phyloP scores from a whole-genome alignment of 2,113 vertebrate genomes.

The Tachuris rubrigastra region DNA sequence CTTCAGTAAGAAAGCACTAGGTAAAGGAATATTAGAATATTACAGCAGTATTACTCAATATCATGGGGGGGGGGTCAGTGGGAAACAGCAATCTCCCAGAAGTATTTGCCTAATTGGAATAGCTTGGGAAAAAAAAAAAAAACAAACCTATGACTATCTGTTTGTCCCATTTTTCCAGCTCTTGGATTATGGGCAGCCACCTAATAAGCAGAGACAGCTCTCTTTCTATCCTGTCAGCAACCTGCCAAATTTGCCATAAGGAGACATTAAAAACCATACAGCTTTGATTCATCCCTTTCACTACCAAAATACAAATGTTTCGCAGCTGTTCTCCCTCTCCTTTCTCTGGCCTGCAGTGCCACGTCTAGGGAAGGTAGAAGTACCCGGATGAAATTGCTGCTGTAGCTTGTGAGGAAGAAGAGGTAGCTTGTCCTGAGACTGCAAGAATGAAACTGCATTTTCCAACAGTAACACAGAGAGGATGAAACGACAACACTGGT shows the following conservation, averaged over 20 bases:
- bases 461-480: neutral
- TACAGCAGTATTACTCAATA: neutral
- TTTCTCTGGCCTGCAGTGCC: neutral
- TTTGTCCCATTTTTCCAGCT: neutral
- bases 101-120: neutral
- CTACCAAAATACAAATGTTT: neutral
- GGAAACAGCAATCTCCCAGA: neutral
- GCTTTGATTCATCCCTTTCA: neutral
- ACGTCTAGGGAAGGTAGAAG: neutral
- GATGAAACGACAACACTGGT: neutral
- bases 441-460: neutral
- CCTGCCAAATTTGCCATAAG: neutral
- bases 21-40: neutral
- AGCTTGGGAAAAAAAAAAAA: neutral
- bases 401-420: neutral
- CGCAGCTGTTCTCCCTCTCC: neutral
- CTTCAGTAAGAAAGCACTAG: neutral
- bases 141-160: accelerated
- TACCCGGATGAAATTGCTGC: neutral
- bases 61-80: accelerated
- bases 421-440: neutral
- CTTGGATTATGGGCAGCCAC: neutral
- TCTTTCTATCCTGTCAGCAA: neutral
- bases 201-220: neutral
- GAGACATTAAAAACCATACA: neutral